Conservation (phyloP, 2,888 invertebrate genomes). For the Parapristionchus giblindavisi region DNA sequence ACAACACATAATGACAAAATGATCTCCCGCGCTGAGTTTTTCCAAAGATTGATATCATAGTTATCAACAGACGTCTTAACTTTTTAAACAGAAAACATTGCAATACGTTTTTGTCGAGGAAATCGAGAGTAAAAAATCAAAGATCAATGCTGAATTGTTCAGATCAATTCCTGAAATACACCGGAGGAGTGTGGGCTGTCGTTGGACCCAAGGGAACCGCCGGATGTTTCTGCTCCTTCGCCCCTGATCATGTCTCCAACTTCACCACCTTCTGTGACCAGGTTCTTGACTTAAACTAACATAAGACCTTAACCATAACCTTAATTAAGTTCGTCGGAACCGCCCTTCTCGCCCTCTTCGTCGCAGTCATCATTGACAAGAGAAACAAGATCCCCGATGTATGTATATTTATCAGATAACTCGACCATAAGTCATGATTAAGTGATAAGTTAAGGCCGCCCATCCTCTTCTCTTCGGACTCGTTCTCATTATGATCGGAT, state of each 20-base stretch:
- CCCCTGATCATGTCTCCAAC: conserved; percentile 57
- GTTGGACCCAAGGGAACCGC: too few species aligned
- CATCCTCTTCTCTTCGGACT: conserved; percentile 65
- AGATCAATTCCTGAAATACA: too few species aligned
- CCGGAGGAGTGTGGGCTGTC: too few species aligned
- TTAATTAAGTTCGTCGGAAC: conserved; percentile 60
- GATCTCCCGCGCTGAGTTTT: too few species aligned
- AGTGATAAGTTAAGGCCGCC: conserved; percentile 47
- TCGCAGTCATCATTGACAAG: conserved; percentile 60
- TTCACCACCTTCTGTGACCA: conserved; percentile 62
- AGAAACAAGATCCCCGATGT: conserved; percentile 49
- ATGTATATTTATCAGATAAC: neutral
- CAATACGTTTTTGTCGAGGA: too few species aligned
- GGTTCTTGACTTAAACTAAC: conserved; percentile 37
- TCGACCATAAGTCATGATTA: neutral
- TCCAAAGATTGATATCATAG: too few species aligned
- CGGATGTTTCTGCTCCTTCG: conserved; percentile 60
- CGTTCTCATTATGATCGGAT: conserved; percentile 63
- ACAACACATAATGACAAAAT: too few species aligned
- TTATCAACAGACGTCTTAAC: too few species aligned
- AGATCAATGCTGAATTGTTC: too few species aligned
- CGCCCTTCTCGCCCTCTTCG: conserved; percentile 61
- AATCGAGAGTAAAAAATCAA: too few species aligned
- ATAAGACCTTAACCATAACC: neutral
- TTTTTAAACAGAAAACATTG: too few species aligned